Conservation (phyloP, 2,113 vertebrate genomes). For the Entelurus aequoreus region DNA sequence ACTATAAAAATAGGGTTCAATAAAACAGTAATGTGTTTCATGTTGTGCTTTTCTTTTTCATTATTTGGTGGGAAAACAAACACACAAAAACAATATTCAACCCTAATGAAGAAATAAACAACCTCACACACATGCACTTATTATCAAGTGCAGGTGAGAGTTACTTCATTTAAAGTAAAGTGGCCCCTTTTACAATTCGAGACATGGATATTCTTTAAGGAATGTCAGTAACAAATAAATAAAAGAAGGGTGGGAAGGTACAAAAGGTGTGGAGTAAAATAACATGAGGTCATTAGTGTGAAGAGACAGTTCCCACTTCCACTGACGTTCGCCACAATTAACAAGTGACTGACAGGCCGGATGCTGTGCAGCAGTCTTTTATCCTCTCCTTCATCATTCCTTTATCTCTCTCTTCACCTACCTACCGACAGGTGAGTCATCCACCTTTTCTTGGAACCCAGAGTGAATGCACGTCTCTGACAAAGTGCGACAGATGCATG, state of each 20-base stretch:
- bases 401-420: conserved; percentile 27
- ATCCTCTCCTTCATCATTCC: conserved; percentile 37
- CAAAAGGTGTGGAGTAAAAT: conserved; percentile 24
- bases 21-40: neutral
- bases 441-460: conserved; percentile 39
- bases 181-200: neutral
- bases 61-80: neutral
- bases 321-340: conserved; percentile 57
- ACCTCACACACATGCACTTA: neutral
- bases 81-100: neutral
- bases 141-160: no score
- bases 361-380: conserved; percentile 28
- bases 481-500: conserved; percentile 2
- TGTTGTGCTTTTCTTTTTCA: neutral
- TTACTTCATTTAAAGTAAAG: neutral
- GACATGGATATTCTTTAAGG: neutral
- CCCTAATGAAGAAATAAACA: neutral
- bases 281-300: conserved; percentile 36
- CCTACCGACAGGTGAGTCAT: conserved; percentile 45
- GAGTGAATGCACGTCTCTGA: conserved; percentile 26
- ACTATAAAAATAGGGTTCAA: neutral
- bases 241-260: neutral
- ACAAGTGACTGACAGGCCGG: conserved; percentile 42
- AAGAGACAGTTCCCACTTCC: conserved; percentile 26
- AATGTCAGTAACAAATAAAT: neutral